These are phyloP conservation scores for Phortica magna DNA, from an alignment of 2,888 invertebrate species.

Conservation along the genomic window DNA sequence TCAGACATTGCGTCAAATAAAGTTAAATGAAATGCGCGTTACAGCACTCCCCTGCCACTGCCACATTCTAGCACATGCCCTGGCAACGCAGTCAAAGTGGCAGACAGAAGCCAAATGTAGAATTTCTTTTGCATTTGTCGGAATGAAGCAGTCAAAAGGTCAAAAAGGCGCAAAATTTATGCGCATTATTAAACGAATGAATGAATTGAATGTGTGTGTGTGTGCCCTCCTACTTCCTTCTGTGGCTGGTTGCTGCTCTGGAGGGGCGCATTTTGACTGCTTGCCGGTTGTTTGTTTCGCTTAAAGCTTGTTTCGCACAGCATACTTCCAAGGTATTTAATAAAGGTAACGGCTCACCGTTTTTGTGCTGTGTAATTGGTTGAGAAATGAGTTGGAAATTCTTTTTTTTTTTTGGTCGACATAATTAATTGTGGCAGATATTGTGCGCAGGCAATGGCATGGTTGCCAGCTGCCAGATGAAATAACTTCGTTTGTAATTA, in stretches of 20 bases:
- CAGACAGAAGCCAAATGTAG: neutral
- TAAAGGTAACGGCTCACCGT: conserved; percentile 6
- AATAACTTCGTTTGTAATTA: too few species aligned
- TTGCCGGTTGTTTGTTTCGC: too few species aligned
- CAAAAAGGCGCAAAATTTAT: conserved; percentile 61
- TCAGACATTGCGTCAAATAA: conserved; percentile 28
- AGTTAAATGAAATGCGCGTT: conserved; percentile 29
- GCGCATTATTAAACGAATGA: conserved; percentile 67
- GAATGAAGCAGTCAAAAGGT: conserved; percentile 69
- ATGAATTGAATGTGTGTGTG: conserved; percentile 22
- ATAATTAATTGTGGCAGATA: too few species aligned
- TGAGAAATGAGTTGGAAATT: neutral
- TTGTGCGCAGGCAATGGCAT: too few species aligned
- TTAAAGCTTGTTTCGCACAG: too few species aligned
- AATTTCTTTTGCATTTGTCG: conserved; percentile 8
- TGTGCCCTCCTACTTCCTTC: neutral
- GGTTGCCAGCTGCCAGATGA: too few species aligned
- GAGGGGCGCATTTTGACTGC: too few species aligned
- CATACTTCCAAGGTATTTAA: neutral
- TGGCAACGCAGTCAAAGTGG: neutral
- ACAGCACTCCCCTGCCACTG: conserved; percentile 10
- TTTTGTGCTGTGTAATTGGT: neutral
- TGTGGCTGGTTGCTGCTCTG: too few species aligned
- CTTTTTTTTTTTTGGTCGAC: too few species aligned
- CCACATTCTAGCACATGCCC: neutral